phyloP scores from a whole-genome alignment of 2,888 invertebrate genomes.

The Dermolepida albohirtum region DNA sequence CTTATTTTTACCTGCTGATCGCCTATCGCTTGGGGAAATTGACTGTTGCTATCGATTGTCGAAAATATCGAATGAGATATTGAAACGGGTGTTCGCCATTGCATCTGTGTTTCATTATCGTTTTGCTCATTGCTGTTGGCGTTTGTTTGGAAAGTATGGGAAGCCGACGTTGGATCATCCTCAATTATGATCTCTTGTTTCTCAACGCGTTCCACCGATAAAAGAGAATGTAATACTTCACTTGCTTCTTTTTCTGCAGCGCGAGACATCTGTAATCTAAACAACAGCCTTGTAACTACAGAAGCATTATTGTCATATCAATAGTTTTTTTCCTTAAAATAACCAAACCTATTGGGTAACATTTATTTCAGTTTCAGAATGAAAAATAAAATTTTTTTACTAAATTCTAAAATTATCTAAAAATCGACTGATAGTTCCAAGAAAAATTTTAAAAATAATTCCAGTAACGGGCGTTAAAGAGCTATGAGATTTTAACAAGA shows the following conservation, averaged over 20 bases:
- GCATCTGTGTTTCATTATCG: conserved; percentile 66
- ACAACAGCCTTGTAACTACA: neutral
- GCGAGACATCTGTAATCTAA: conserved; percentile 69
- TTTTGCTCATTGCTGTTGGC: conserved; percentile 53
- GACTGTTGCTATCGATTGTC: conserved; percentile 60
- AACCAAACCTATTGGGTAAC: no score
- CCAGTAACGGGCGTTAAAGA: no score
- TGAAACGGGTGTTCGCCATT: conserved; percentile 73
- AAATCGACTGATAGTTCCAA: no score
- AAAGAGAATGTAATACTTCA: conserved; percentile 75
- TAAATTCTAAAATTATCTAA: no score
- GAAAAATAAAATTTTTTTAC: no score
- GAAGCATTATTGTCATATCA: no score
- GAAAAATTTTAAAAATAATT: no score
- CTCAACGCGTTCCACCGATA: conserved; percentile 75
- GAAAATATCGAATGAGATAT: conserved; percentile 64
- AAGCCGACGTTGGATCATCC: conserved; percentile 56
- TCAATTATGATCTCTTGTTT: conserved; percentile 63
- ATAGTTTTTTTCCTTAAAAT: no score
- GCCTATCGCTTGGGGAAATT: conserved; percentile 62
- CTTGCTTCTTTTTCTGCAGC: conserved; percentile 79
- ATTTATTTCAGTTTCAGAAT: no score
- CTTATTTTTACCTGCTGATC: conserved; percentile 61
- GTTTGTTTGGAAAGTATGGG: conserved; percentile 58
- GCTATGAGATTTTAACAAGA: no score